Evolutionary conservation across 2,888 invertebrate genomes (phyloP), one percentile per base, ranked within the genome.

Genomic region (Elgonia sp.): DNA sequence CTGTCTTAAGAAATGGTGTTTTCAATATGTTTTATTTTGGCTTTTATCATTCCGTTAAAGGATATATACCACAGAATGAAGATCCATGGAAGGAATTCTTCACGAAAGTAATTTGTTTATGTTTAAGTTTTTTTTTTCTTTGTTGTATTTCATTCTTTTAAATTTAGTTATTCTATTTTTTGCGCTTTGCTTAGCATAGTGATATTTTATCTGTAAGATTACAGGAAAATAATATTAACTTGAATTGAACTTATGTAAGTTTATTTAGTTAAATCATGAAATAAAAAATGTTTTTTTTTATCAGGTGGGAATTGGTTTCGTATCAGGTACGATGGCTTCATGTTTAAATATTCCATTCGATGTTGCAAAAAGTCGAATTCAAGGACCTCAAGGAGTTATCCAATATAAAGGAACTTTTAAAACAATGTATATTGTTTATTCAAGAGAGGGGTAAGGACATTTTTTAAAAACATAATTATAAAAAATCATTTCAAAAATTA

Each of bases 21-120:
- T 99, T 98, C 94, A 99, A 99, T 94, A 97, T 97, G 96, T 96
- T 98, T 70, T 99, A 99, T 95, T 99, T 99, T 94, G 98, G 99
- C 50, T 98, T 99, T 94, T 99, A 99, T 94, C 98, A 99, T 95
- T 98, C 98, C 90, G 97, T 98, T 0, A 98, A 98, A 95, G 97
- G 96, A 70, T 95, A 95, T 90, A 93, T 97, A 77, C 97, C 97
- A 14, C 96, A 96, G 92, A 96, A 95, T 92, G 94, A 97, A 96
- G 97, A 97, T 94, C 96, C 96, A 0, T 93, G 96, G 10, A 92
- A 96, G 70, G 97, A 97, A 93, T 97, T 98, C 92, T 94, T 96
- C 1, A 95, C 97, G 50, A 98, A 98, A 95, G 96, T 93, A 50
- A 53, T 46, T 82, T 46, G 14, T 65, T 29, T 21, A 20, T 1